Evolutionary conservation across 1,140 invertebrate genomes (phyloP), one percentile per base, ranked within the genome.

Genomic region (Zaprionus gabonicus): DNA sequence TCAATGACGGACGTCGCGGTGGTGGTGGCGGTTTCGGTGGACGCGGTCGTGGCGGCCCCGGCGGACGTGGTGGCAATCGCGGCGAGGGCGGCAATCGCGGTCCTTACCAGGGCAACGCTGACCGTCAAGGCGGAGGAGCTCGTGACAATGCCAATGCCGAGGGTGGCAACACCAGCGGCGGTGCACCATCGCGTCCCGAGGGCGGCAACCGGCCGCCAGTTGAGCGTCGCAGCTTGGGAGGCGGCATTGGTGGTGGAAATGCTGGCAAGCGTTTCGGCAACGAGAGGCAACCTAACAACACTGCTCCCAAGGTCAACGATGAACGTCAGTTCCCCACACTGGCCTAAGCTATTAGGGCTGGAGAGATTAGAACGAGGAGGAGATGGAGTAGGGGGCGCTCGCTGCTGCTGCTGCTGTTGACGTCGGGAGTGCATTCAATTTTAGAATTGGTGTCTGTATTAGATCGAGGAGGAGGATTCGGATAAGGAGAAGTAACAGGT

Each of bases 251-350:
- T 27, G 86, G 85, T 68, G 92, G 75, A 73, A 71, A 53, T 58
- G 58, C 58, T 84, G 72, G 44, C 59, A 91, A 91, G 53, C 85
- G 91, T 56, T 92, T 91, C 59, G 84, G 81, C 58, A 77, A 71
- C 41, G 81, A 91, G 46, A 70, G 83, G 56, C 86, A 91, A 80
- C 90, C 91, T 67, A 85, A 91, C 73, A 85, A 91, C 73, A 71
- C 81, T 95, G 97, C 97, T 91, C 98, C 98, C 23, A 98, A 98
- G 93, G 97, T 99, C 59, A 97, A 98, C 93, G 98, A 99, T 94
- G 98, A 98, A 94, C 96, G 97, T 91, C 98, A 98, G 94, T 99
- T 99, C 94, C 98, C 98, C 76, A 97, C 97, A 84, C 94, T 98
- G 92, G 96, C 96, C 57, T 88, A 88, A 91, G 44, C 27, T 20